Percentiles rank a stretch among this genome's conserved stretches.
Conservation (phyloP, 2,888 invertebrate species). For the Hedychridium roseum region DNA sequence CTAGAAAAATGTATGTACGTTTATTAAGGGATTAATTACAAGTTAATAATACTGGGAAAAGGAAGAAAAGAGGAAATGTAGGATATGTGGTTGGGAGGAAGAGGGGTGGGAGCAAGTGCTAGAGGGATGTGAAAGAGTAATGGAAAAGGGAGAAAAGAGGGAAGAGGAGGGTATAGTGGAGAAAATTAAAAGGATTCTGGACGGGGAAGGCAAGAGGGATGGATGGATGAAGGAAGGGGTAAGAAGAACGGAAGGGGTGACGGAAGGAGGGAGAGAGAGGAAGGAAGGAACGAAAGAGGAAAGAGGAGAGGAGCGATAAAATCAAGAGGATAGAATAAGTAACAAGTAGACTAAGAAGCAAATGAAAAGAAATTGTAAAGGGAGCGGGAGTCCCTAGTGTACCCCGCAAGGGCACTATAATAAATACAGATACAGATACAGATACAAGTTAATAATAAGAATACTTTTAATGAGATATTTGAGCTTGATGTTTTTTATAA, state of each 20-base stretch:
- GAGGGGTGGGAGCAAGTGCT: neutral
- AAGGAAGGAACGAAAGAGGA: too few species aligned
- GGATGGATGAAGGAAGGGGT: neutral
- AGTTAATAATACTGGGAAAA: neutral
- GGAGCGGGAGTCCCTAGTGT: too few species aligned
- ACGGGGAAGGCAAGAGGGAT: neutral
- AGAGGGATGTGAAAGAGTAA: neutral
- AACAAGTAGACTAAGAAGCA: too few species aligned
- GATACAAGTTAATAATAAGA: too few species aligned
- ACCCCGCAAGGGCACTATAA: too few species aligned
- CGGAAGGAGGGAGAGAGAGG: neutral
- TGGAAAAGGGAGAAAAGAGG: neutral
- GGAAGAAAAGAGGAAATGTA: neutral
- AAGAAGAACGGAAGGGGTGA: neutral
- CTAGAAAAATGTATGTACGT: neutral
- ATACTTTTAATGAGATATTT: constrained; percentile 2
- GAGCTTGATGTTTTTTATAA: constrained; percentile 3
- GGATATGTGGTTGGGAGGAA: neutral
- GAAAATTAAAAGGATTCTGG: neutral
- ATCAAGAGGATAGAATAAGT: too few species aligned
- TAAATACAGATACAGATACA: too few species aligned
- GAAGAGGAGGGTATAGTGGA: neutral
- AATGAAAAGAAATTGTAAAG: too few species aligned
- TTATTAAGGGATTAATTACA: constrained; percentile 4
- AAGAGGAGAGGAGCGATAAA: too few species aligned